Conservation (phyloP, 2,888 invertebrate species). For the Uropetala carovei region DNA sequence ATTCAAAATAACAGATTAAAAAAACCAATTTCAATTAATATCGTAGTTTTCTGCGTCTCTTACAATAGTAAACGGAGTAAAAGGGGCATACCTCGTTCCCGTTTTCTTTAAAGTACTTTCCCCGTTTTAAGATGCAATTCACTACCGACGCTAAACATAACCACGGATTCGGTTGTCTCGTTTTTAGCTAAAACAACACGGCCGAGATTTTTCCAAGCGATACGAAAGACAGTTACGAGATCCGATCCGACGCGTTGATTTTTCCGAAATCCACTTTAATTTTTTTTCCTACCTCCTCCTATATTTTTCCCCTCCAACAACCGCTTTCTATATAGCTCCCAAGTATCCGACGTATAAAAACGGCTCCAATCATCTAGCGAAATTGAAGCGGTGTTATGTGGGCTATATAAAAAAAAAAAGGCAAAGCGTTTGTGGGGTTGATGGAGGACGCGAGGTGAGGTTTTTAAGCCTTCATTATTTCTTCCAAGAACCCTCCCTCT, state of each 20-base stretch:
- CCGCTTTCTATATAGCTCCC: not conserved
- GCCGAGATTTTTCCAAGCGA: no score
- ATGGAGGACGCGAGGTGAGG: not conserved
- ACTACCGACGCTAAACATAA: no score
- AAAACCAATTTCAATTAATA: no score
- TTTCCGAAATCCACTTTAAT: not conserved
- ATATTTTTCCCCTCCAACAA: not conserved
- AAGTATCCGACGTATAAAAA: not conserved
- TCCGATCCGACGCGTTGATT: not conserved
- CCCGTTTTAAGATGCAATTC: no score
- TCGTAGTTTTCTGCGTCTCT: no score
- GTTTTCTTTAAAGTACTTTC: no score
- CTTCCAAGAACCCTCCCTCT: not conserved
- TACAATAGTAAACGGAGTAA: no score
- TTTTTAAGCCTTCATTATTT: conserved; percentile 38
- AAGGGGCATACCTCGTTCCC: no score
- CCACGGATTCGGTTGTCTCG: no score
- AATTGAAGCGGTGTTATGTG: conserved; percentile 48
- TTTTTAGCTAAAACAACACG: no score
- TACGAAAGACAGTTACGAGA: no score
- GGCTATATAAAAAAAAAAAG: conserved; percentile 3
- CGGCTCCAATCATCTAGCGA: conserved; percentile 3
- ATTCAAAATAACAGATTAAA: no score
- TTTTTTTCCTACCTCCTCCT: not conserved
- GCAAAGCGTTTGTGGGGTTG: not conserved